Base-by-base conservation (phyloP, 2,113 vertebrate genomes). In the Scortum barcoo region DNA sequence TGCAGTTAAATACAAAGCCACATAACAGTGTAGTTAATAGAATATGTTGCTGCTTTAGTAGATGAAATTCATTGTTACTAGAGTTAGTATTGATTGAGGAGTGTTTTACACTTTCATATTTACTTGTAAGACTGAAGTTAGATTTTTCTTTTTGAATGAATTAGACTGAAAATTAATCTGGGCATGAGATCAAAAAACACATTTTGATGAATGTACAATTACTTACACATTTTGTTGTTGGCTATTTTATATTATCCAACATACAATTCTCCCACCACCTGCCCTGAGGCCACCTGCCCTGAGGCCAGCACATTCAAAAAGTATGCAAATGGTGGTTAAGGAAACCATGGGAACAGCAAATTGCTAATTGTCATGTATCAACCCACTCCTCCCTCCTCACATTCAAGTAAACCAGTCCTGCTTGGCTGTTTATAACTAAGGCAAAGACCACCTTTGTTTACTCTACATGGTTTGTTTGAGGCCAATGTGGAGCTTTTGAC, bases 311-410 rank as follows among this genome's bases (percentile, higher is more conserved):
- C 40, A 93, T 88, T 91, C 93, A 93, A 93, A 93, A 85, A 48
- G 78, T 65, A 94, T 94, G 92, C 92, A 94, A 94, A 94, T 81
- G 26, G 40, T 78, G 75, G 68, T 68, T 63, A 22, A 80, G 66
- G 66, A 24, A 82, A 72, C 83, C 75, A 88, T 83, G 73, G 53
- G 22, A 85, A 82, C 72, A 8, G 48, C 79, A 76, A 54, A 76
- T 69, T 50, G 56, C 46, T 84, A n/a, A 24, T 63, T 26, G n/a
- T n/a, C n/a, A 51, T 53, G 44, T 61, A 40, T 71, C n/a, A 48
- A 10, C 24, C 19, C 0, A 5, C 26, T n/a, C 26, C 30, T 3
- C 38, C 48, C 73, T n/a, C 24, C 40, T 26, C 40, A 40, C 14
- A 38, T 33, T 63, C 33, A 26, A 62, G 26, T 40, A 30, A 71